Base-by-base conservation (phyloP, 2,113 vertebrate species). In the Hypocryptadius cinnamomeus region DNA sequence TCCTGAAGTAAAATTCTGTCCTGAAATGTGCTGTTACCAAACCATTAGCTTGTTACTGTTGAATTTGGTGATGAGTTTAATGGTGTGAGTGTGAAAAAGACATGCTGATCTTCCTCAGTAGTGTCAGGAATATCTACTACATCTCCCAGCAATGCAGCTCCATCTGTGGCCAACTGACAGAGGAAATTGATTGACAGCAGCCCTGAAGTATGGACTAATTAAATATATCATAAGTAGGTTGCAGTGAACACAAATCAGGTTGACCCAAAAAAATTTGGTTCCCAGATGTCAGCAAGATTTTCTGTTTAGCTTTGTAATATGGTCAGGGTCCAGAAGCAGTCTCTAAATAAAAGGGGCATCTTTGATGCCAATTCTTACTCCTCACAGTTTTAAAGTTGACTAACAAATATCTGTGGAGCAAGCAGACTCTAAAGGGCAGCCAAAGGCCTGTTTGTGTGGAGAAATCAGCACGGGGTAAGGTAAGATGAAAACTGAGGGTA, bases 241-340 rank as follows among this genome's bases (percentile, higher is more conserved):
- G 90, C 90, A 87, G 79, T 40, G 90, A 96, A 77, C 80, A 92
- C 85, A 88, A 73, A 83, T 93, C 90, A 83, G 60, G 64, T 70
- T 94, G 94, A 95, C 92, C 90, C 93, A 88, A 95, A 95, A 95
- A 96, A 82, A 21, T 83, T 73, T 88, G 76, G 31, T 92, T 96
- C 59, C 90, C 87, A 88, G 68, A 83, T 64, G 88, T 70, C 87
- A 88, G 71, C 51, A 80, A 80, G 68, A 88, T 80, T 91, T 95
- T 94, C 76, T 85, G 93, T 90, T 94, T 91, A 90, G 72, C 42
- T 90, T 83, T 87, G 80, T 83, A 85, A n/a, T 59, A n/a, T 16
- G 27, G 50, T 72, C 39, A 31, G 64, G 33, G 31, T 85, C 42
- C 42, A 88, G 68, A 80, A 87, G 71, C 28, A 45, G 59, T 39